These are phyloP conservation scores for Leucophenga maculata DNA, from an alignment of 2,888 invertebrate species.

Conservation along the genomic window DNA sequence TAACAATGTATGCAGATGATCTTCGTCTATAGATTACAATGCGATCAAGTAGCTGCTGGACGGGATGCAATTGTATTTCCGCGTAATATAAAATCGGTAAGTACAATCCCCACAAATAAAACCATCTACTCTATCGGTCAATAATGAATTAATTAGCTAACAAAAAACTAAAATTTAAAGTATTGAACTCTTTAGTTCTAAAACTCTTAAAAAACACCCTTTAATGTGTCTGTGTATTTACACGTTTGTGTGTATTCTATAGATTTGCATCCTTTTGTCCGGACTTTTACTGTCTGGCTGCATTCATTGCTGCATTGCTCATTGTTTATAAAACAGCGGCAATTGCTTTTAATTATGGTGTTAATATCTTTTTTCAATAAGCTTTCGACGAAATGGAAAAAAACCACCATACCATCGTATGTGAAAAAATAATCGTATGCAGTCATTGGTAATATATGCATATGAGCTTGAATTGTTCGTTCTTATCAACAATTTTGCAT, in stretches of 20 bases:
- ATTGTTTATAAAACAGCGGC: slow-evolving; percentile 11
- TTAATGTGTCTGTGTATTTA: no score
- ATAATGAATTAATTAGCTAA: no score
- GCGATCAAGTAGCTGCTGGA: no score
- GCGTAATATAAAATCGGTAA: no score
- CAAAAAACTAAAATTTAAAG: no score
- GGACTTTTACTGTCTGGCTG: neutral
- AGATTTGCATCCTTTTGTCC: neutral
- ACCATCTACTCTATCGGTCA: no score
- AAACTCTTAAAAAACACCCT: no score
- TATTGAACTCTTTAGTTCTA: no score
- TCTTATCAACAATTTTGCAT: slow-evolving; percentile 19
- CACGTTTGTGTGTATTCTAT: neutral
- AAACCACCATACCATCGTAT: neutral
- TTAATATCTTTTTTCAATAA: slow-evolving; percentile 25
- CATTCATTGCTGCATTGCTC: neutral
- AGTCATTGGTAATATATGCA: neutral
- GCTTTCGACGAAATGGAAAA: neutral
- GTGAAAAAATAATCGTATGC: neutral
- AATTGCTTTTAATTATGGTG: slow-evolving; percentile 27
- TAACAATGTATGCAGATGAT: no score
- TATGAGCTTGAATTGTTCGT: neutral
- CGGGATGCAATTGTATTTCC: no score
- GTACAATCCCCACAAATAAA: no score
- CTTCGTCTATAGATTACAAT: no score